Percentiles rank a stretch among this genome's conserved stretches.
phyloP scores from a whole-genome alignment of 2,113 vertebrate species.

The Acrocephalus kingi region DNA sequence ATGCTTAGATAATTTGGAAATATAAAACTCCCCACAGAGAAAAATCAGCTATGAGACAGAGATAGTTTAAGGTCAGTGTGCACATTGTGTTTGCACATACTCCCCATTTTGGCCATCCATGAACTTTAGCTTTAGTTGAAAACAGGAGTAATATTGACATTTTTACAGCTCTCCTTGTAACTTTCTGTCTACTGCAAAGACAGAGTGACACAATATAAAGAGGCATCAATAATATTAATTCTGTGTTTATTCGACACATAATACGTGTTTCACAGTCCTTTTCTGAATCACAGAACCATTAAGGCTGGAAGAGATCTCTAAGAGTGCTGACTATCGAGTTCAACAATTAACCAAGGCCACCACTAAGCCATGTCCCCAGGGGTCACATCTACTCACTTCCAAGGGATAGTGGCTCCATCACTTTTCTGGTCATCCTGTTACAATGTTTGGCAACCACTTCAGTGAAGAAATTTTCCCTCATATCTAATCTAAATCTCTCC shows the following conservation, averaged over 20 bases:
- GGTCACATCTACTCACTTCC: not conserved
- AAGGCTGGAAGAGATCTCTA: not conserved
- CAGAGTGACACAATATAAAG: not conserved
- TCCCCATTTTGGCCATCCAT: not conserved
- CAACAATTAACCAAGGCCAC: not conserved
- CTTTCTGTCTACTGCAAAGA: not conserved
- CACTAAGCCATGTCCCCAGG: not conserved
- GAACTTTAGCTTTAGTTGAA: not conserved
- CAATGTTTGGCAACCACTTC: not conserved
- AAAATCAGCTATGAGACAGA: not conserved
- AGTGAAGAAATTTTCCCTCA: not conserved
- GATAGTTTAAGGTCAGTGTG: not conserved
- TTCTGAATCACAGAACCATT: not conserved
- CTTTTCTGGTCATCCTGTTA: not conserved
- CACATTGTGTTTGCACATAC: not conserved
- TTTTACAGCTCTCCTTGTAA: not conserved
- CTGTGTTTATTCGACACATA: not conserved
- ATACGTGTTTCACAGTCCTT: not conserved
- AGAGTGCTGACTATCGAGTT: rapidly evolving
- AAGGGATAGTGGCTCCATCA: not conserved
- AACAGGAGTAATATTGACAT: not conserved
- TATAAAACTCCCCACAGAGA: not conserved
- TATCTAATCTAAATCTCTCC: not conserved
- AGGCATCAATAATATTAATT: not conserved
- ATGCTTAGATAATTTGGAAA: not conserved